Evolutionary conservation across 1,140 invertebrate genomes (phyloP).

Genomic region (Drosophila saltans): DNA sequence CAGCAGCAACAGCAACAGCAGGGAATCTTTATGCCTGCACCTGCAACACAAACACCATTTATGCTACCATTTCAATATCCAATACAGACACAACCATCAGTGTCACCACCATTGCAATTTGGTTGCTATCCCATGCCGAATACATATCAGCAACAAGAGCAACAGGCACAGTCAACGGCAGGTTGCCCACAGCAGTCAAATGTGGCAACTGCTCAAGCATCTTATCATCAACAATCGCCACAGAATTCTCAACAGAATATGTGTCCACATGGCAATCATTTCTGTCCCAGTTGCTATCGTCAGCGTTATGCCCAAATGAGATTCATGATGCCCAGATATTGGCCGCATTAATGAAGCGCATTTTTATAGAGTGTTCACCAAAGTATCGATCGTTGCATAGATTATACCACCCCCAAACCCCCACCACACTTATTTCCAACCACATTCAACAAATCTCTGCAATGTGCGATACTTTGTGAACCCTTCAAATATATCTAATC

Average conservation of each 20-base stretch:
- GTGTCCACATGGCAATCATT: constrained; percentile 21
- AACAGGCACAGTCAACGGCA: constrained; percentile 1
- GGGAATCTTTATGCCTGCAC: too few relatives aligned
- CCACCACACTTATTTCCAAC: neutral
- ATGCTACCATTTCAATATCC: neutral
- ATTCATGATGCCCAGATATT: constrained; percentile 65
- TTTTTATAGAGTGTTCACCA: constrained; percentile 19
- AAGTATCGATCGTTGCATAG: constrained; percentile 46
- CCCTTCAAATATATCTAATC: neutral
- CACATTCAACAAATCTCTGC: constrained; percentile 9
- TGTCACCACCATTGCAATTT: constrained; percentile 1
- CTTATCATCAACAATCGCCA: constrained; percentile 9
- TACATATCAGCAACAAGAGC: constrained; percentile 19
- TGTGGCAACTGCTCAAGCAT: neutral
- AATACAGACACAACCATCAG: neutral
- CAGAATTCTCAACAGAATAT: constrained; percentile 15
- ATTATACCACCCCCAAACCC: neutral
- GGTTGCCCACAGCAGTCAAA: neutral
- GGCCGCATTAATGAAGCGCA: constrained; percentile 24
- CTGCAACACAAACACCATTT: neutral
- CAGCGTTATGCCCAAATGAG: constrained; percentile 61
- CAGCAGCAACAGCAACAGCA: neutral
- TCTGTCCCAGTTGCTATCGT: constrained; percentile 34
- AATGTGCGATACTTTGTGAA: constrained; percentile 43
- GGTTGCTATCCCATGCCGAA: constrained; percentile 11